These are phyloP conservation scores for Diadophis punctatus DNA, from an alignment of 2,113 vertebrate species.

Conservation along the genomic window DNA sequence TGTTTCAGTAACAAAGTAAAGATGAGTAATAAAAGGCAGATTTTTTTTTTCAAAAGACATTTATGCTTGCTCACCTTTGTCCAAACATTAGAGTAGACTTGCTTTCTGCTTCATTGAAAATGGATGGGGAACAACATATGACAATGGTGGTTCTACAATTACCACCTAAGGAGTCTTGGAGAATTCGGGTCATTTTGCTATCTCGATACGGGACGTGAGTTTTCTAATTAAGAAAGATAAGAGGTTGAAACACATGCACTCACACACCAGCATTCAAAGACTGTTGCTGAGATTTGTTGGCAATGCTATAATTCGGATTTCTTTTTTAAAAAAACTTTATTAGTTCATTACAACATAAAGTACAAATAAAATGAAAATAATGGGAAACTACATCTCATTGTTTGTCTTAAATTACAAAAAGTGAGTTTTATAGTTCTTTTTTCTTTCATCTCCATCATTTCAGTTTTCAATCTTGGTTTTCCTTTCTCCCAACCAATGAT, in stretches of 20 bases:
- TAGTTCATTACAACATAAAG: background rate
- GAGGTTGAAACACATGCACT: background rate
- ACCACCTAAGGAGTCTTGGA: conserved; percentile 91
- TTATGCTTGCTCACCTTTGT: conserved; percentile 74
- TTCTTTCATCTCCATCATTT: too few relatives aligned
- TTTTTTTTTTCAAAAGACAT: background rate
- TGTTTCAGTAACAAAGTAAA: background rate
- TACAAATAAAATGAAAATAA: background rate
- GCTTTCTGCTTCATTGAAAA: conserved; percentile 91
- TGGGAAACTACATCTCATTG: background rate
- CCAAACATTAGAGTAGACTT: conserved; percentile 95
- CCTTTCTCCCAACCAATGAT: too few relatives aligned
- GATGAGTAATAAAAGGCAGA: background rate
- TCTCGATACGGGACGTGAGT: conserved; percentile 90
- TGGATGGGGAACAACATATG: conserved; percentile 91
- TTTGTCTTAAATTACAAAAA: too few relatives aligned
- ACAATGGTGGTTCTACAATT: conserved; percentile 94
- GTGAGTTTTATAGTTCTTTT: too few relatives aligned
- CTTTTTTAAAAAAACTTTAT: background rate
- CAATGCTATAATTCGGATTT: background rate
- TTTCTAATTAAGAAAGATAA: conserved; percentile 71
- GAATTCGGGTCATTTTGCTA: conserved; percentile 95
- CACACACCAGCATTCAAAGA: background rate
- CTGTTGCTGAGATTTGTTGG: background rate
- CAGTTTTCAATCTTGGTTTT: too few relatives aligned